Evolutionary conservation across 2,113 vertebrate genomes (phyloP).

Genomic region (Paracanthobrama guichenoti): DNA sequence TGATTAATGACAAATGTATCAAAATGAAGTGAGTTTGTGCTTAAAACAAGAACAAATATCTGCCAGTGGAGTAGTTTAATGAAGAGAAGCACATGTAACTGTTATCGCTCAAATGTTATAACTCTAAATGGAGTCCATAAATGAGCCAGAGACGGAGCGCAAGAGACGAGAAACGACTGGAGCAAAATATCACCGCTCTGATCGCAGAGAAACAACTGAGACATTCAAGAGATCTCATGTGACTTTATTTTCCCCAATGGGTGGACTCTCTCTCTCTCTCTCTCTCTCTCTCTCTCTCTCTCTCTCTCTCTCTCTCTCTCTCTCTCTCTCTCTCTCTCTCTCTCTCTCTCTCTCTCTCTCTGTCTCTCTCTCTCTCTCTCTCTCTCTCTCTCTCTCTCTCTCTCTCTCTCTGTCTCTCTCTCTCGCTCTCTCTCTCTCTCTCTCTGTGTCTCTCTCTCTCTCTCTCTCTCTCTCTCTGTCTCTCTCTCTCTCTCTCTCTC

Average conservation of each 20-base stretch:
- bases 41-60: too few relatives aligned
- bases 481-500: slow-evolving; percentile 22
- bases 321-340: background rate
- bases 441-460: slow-evolving; percentile 29
- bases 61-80: too few relatives aligned
- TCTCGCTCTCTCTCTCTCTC: background rate
- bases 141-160: background rate
- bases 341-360: background rate
- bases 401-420: slow-evolving; percentile 41
- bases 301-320: background rate
- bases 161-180: background rate
- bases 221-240: background rate
- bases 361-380: slow-evolving; percentile 38
- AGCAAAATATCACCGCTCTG: background rate
- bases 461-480: slow-evolving; percentile 18
- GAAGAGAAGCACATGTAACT: too few relatives aligned
- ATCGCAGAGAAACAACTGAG: background rate
- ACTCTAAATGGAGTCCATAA: background rate
- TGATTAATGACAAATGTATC: too few relatives aligned
- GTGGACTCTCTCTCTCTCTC: too few relatives aligned
- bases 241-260: too few relatives aligned
- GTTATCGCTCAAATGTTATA: too few relatives aligned
- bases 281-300: background rate
- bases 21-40: too few relatives aligned
- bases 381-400: background rate